Base-by-base conservation (phyloP, 30 jellyfish, hydroid and myxozoan species). In the Rhopilema esculentum region DNA sequence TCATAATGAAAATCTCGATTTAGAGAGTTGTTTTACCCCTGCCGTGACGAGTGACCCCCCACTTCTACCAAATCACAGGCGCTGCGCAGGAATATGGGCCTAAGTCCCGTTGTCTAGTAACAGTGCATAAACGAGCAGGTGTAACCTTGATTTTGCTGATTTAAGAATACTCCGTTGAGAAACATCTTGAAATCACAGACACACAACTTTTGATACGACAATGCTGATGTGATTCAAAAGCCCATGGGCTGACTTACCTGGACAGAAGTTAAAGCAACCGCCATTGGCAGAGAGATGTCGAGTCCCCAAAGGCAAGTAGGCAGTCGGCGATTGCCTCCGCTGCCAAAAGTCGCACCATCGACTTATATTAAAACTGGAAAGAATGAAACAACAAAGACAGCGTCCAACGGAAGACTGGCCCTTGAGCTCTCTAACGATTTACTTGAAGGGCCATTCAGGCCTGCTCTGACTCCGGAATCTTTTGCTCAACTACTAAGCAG, bases 221-320 rank as follows among this genome's bases (percentile, higher is more conserved):
- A 28, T 70, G 24, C 27, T 30, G 27, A 7, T 20, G 8, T 28
- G 63, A 70, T 28, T 7, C 25, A 70, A 25, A 8, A 70, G 75
- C 69, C 57, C 27, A 76, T 49, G 75, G 30, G 19, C 9, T 23
- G 23, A 19, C 75, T 8, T 51, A 18, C 30, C 9, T 23, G 33
- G 77, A 66, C 18, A n/a, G 29, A 23, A 32, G 27, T 8, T 19
- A 24, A 63, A 17, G 27, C 17, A 4, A 27, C n/a, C n/a, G n/a
- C 83, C 33, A 25, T 21, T 27, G 57, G 30, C 50, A n/a, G 32
- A 73, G 74, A 27, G 18, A 92, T 92, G 98, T 92, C 98, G 49
- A 92, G 89, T 69, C 97, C 97, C 17, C 97, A 86, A 31, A 86
- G 93, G 69, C 98, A 92, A 82, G 98, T 92, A 9, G 94, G 97